Conservation (phyloP, 2,113 vertebrate species). For the Eolophus roseicapilla region DNA sequence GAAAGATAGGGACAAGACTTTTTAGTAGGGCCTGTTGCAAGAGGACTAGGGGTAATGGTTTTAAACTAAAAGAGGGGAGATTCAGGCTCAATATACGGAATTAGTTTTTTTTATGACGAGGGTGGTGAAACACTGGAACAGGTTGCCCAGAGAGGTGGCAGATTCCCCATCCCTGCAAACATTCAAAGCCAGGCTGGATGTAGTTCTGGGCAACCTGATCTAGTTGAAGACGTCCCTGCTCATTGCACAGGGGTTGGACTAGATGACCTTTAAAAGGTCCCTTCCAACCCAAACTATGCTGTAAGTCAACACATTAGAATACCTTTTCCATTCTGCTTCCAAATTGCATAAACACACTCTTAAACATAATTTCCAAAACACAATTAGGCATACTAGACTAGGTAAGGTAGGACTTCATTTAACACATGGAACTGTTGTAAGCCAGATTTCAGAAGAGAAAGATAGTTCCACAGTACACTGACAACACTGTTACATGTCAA, state of each 20-base stretch:
- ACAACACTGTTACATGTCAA: not conserved
- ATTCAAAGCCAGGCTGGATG: not conserved
- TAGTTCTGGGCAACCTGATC: not conserved
- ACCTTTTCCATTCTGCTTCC: not conserved
- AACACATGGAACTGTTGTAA: not conserved
- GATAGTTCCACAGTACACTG: not conserved
- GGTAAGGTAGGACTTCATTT: not conserved
- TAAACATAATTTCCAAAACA: not conserved
- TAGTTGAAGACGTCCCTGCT: not conserved
- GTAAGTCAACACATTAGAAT: not conserved
- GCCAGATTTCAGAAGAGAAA: not conserved
- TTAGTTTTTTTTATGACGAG: not conserved
- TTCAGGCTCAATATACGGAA: not conserved
- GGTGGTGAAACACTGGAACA: not conserved
- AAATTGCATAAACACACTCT: not conserved
- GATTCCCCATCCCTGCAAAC: not conserved
- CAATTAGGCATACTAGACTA: not conserved
- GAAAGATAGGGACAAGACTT: not conserved
- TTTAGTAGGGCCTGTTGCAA: not conserved
- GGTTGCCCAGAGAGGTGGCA: not conserved
- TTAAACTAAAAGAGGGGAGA: not conserved
- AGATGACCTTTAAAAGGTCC: not conserved
- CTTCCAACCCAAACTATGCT: not conserved
- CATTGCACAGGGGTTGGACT: not conserved
- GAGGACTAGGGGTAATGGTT: not conserved